These are phyloP conservation scores for Drosophila ficusphila DNA, from an alignment of 1,140 invertebrate genomes.

Conservation along the genomic window DNA sequence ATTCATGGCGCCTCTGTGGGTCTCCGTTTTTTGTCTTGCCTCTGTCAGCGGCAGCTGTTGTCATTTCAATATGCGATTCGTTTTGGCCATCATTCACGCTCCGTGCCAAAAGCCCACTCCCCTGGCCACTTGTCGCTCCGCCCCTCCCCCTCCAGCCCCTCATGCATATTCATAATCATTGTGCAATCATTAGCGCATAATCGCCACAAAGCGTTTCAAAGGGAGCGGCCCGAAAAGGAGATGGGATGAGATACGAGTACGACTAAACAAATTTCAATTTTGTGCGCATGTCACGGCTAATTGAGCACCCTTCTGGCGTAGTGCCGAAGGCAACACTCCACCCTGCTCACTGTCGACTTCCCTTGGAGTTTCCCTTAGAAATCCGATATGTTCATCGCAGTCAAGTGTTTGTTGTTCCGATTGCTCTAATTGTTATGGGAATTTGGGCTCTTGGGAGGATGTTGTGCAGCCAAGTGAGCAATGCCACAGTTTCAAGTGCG, in stretches of 20 bases:
- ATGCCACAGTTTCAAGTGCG: constrained; percentile 14
- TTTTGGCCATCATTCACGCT: constrained; percentile 76
- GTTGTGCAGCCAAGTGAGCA: constrained; percentile 3
- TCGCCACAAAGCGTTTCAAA: constrained; percentile 77
- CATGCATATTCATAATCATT: constrained; percentile 84
- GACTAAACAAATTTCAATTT: constrained; percentile 78
- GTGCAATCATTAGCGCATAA: constrained; percentile 83
- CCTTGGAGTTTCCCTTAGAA: constrained; percentile 28
- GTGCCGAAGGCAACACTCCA: constrained; percentile 66
- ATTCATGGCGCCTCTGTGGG: constrained; percentile 44
- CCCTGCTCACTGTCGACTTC: constrained; percentile 22
- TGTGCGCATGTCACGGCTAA: constrained; percentile 83
- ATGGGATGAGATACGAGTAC: constrained; percentile 38
- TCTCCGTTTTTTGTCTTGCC: constrained; percentile 21
- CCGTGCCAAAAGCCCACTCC: constrained; percentile 64
- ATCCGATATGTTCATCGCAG: constrained; percentile 74
- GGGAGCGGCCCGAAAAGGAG: constrained; percentile 34
- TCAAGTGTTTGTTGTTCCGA: constrained; percentile 83
- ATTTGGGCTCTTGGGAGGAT: constrained; percentile 48
- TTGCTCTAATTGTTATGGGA: constrained; percentile 83
- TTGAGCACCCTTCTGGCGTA: constrained; percentile 83
- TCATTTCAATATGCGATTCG: constrained; percentile 77
- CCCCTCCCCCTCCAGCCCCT: constrained; percentile 20
- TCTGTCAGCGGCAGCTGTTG: constrained; percentile 75
- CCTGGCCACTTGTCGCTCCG: constrained; percentile 60